phyloP scores from a whole-genome alignment of 2,888 invertebrate species.

The Venustoraphidia nigricollis region DNA sequence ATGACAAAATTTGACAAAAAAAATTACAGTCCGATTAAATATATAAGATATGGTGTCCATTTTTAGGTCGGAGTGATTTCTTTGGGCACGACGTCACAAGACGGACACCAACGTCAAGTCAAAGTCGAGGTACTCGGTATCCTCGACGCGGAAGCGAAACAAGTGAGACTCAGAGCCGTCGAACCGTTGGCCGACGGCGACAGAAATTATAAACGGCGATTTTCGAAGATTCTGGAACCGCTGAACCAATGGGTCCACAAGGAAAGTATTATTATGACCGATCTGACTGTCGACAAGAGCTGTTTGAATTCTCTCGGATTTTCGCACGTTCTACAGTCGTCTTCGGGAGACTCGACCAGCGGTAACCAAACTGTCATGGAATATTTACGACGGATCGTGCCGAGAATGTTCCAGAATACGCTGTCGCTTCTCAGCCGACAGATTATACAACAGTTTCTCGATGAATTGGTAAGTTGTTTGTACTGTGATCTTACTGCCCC shows the following conservation, averaged over 20 bases:
- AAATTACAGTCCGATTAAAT: too few species aligned
- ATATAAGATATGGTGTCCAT: neutral
- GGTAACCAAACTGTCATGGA: conserved; percentile 54
- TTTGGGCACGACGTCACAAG: conserved; percentile 69
- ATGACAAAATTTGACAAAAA: too few species aligned
- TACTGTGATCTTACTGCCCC: neutral
- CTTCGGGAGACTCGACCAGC: conserved; percentile 28
- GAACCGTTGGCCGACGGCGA: conserved; percentile 68
- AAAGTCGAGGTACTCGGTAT: conserved; percentile 81
- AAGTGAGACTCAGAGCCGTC: conserved; percentile 63
- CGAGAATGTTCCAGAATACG: conserved; percentile 83
- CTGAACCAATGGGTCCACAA: conserved; percentile 65
- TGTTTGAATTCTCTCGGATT: conserved; percentile 68
- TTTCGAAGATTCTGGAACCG: conserved; percentile 70
- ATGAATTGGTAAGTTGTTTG: conserved; percentile 46
- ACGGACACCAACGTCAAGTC: conserved; percentile 46
- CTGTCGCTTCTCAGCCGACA: conserved; percentile 64
- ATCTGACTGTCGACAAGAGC: conserved; percentile 69
- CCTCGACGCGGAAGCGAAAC: conserved; percentile 55
- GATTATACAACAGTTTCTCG: conserved; percentile 81
- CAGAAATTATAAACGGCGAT: conserved; percentile 65
- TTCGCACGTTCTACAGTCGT: conserved; percentile 50
- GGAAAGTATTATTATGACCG: conserved; percentile 61
- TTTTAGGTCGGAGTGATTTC: conserved; percentile 63
- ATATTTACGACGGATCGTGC: conserved; percentile 69